phyloP scores from a whole-genome alignment of 2,113 vertebrate species.

The Lampris megalopsis region DNA sequence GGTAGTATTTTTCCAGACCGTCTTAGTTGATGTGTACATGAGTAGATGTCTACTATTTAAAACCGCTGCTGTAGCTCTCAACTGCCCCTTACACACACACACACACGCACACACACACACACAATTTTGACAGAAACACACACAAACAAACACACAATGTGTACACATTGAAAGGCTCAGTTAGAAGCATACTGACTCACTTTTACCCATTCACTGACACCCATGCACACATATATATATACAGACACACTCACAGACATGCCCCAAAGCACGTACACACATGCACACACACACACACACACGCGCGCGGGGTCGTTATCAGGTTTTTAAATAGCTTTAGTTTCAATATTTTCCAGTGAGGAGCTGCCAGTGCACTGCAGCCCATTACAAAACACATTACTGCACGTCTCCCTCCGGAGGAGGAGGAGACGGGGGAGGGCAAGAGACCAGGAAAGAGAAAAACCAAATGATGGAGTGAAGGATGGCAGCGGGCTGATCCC shows the following conservation, averaged over 20 bases:
- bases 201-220: neutral
- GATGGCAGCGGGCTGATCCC: neutral
- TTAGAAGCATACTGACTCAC: neutral
- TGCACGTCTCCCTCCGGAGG: constrained; percentile 51
- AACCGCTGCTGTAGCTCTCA: constrained; percentile 16
- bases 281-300: neutral
- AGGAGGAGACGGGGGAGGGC: constrained; percentile 21
- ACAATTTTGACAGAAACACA: neutral
- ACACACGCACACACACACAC: constrained; percentile 3
- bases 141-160: neutral
- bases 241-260: neutral
- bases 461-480: constrained; percentile 26
- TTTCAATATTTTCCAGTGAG: constrained; percentile 54
- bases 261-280: constrained; percentile 2
- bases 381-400: constrained; percentile 57
- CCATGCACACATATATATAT: neutral
- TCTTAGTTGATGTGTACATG: constrained; percentile 4
- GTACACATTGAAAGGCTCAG: neutral
- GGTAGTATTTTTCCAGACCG: constrained; percentile 3
- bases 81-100: constrained; percentile 24
- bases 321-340: constrained; percentile 47
- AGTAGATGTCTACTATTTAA: neutral
- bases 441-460: constrained; percentile 21
- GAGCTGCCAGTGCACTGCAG: constrained; percentile 47
- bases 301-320: constrained; percentile 43